These are phyloP conservation scores for Epicampocera succincta DNA, from an alignment of 2,888 invertebrate genomes.

Conservation along the genomic window DNA sequence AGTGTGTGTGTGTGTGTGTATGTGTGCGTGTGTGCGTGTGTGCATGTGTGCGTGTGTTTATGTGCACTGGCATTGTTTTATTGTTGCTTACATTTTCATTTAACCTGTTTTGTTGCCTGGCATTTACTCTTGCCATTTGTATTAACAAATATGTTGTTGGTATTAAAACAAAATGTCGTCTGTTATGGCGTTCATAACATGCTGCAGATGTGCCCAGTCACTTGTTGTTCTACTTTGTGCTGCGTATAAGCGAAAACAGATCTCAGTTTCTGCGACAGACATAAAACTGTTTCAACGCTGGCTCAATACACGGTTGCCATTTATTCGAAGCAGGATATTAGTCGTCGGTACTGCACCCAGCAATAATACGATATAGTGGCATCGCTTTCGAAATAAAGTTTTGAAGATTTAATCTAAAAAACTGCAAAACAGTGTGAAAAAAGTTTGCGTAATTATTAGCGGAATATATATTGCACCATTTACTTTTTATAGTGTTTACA, in stretches of 20 bases:
- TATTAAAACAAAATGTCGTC: slow-evolving; percentile 49
- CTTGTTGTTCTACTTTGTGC: slow-evolving; percentile 65
- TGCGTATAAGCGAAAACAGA: slow-evolving; percentile 47
- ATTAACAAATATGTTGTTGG: slow-evolving; percentile 29
- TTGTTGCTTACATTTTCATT: slow-evolving; percentile 34
- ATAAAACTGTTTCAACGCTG: not conserved
- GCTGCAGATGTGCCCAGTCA: slow-evolving; percentile 70
- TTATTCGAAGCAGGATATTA: too few species aligned
- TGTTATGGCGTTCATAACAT: slow-evolving; percentile 50
- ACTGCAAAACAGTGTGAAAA: too few species aligned
- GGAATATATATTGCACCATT: too few species aligned
- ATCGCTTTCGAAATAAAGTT: too few species aligned
- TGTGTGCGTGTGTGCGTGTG: slow-evolving; percentile 30
- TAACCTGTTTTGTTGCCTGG: slow-evolving; percentile 48
- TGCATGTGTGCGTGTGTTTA: slow-evolving; percentile 26
- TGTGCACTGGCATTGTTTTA: slow-evolving; percentile 8
- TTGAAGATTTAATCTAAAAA: too few species aligned
- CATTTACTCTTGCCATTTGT: slow-evolving; percentile 21
- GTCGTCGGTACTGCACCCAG: too few species aligned
- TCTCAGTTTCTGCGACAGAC: not conserved
- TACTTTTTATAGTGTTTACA: too few species aligned
- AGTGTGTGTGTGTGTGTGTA: not conserved
- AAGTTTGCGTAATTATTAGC: too few species aligned
- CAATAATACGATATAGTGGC: too few species aligned
- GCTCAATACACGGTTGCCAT: not conserved